phyloP scores from a whole-genome alignment of 2,888 invertebrate genomes.

The Ectemnius lituratus region DNA sequence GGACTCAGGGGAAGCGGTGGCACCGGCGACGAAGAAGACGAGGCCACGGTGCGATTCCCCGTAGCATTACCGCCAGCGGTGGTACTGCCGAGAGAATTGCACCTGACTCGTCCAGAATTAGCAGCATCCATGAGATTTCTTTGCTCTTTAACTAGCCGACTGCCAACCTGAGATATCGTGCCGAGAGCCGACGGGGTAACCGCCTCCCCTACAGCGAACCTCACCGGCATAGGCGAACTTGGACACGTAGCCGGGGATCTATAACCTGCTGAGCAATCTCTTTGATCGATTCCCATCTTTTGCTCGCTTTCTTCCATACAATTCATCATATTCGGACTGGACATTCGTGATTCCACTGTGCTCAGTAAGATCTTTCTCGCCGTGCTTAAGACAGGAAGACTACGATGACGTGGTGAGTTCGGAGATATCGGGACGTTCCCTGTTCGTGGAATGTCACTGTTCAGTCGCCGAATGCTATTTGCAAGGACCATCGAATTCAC shows the following conservation, averaged over 20 bases:
- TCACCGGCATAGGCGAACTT: constrained; percentile 79
- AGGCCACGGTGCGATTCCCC: constrained; percentile 44
- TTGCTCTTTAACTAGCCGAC: constrained; percentile 49
- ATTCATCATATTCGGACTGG: constrained; percentile 28
- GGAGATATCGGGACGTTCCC: constrained; percentile 77
- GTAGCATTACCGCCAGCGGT: constrained; percentile 46
- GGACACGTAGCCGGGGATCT: constrained; percentile 71
- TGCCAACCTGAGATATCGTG: constrained; percentile 40
- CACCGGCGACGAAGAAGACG: constrained; percentile 66
- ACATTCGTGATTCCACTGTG: constrained; percentile 23
- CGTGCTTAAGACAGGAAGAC: constrained; percentile 80
- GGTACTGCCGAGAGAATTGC: constrained; percentile 82
- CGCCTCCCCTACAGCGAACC: constrained; percentile 85
- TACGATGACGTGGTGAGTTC: constrained; percentile 84
- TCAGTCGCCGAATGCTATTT: constrained; percentile 70
- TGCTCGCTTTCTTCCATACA: constrained; percentile 46
- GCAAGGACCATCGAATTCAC: constrained; percentile 46
- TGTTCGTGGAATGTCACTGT: constrained; percentile 73
- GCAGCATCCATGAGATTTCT: constrained; percentile 43
- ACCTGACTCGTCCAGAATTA: constrained; percentile 79
- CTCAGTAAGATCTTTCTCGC: constrained; percentile 35
- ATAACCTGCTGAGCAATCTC: constrained; percentile 39
- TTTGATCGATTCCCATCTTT: constrained; percentile 13
- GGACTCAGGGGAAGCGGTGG: constrained; percentile 79
- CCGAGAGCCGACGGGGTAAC: constrained; percentile 77